These are phyloP conservation scores for Periphyllus acericola DNA, from an alignment of 2,888 invertebrate species.

Conservation along the genomic window DNA sequence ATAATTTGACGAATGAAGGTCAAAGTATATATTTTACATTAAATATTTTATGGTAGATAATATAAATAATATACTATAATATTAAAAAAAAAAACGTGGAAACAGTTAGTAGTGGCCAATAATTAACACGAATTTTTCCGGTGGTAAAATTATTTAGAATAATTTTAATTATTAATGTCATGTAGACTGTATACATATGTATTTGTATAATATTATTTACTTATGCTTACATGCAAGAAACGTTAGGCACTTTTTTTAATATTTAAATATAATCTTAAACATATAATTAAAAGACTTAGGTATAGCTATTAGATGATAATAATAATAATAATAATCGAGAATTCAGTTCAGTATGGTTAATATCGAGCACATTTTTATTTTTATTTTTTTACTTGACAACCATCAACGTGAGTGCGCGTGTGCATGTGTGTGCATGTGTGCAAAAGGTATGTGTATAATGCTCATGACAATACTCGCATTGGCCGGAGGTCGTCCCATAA, in stretches of 20 bases:
- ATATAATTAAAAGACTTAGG: not conserved
- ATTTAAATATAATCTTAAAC: not conserved
- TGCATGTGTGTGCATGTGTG: not conserved
- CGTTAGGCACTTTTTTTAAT: not conserved
- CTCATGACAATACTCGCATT: conserved; percentile 53
- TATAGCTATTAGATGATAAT: too few species aligned
- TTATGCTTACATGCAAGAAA: not conserved
- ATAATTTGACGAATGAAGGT: conserved; percentile 20
- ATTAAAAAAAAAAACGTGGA: not conserved
- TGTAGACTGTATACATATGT: not conserved
- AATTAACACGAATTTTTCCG: too few species aligned
- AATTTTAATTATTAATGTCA: not conserved
- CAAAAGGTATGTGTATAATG: conserved; percentile 48
- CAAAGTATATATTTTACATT: not conserved
- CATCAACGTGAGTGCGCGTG: not conserved
- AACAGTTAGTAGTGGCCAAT: not conserved
- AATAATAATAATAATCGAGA: conserved; percentile 7
- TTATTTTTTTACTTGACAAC: conserved; percentile 34
- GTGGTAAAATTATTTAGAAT: not conserved
- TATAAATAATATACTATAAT: not conserved
- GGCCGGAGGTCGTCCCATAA: conserved; percentile 60
- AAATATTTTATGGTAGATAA: not conserved
- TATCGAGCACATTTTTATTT: conserved; percentile 23
- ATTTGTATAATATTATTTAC: too few species aligned
- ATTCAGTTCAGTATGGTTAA: conserved; percentile 29